Conservation (phyloP, 2,113 vertebrate species). For the Psittacus erithacus region DNA sequence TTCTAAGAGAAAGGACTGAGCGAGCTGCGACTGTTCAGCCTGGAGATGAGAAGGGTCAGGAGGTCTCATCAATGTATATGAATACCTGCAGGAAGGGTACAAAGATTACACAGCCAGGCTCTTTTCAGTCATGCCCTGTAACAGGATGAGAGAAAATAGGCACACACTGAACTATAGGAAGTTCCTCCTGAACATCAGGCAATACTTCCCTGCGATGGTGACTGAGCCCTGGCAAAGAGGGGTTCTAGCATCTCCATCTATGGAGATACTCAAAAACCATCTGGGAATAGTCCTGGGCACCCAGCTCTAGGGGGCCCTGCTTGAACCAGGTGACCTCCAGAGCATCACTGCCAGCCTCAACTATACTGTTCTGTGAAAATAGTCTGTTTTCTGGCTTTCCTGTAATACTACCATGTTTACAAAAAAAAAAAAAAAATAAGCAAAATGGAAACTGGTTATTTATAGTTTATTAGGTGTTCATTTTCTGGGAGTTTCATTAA, state of each 20-base stretch:
- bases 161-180: not conserved
- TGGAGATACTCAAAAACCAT: not conserved
- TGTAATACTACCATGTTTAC: not conserved
- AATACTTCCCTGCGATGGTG: not conserved
- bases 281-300: not conserved
- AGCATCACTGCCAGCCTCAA: not conserved
- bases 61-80: not conserved
- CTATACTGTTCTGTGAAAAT: not conserved
- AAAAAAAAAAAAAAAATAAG: too few species aligned
- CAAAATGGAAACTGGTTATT: too few species aligned
- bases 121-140: not conserved
- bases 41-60: not conserved
- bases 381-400: not conserved
- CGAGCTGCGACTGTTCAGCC: not conserved
- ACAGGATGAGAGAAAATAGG: not conserved
- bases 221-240: not conserved
- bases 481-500: not conserved
- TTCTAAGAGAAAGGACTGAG: not conserved
- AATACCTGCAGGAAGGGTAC: too few species aligned
- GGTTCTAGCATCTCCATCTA: not conserved
- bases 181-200: not conserved
- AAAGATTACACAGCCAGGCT: not conserved
- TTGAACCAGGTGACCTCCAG: not conserved
- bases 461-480: not conserved
- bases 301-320: not conserved